phyloP scores from a whole-genome alignment of 2,113 vertebrate species.

The Gulo gulo region DNA sequence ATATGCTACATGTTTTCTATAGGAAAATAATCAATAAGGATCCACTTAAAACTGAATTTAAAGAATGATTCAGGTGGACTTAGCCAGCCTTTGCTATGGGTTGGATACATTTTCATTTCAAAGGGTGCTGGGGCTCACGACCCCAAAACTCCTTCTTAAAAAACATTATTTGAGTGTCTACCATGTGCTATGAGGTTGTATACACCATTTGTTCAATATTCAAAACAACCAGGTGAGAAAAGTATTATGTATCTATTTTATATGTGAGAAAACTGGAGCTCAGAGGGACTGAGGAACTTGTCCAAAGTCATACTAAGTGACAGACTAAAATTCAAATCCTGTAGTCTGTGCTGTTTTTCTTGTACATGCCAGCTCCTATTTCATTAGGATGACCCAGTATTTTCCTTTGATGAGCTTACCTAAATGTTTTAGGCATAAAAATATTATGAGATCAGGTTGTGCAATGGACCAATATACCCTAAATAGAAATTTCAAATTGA shows the following conservation, averaged over 20 bases:
- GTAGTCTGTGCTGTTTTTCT: background rate
- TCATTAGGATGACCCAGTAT: background rate
- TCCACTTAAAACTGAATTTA: background rate
- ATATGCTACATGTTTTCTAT: background rate
- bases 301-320: background rate
- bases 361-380: background rate
- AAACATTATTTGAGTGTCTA: background rate
- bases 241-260: background rate
- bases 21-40: background rate
- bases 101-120: background rate
- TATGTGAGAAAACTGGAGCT: background rate
- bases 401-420: background rate
- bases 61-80: background rate
- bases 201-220: background rate
- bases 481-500: background rate
- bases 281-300: background rate
- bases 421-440: background rate
- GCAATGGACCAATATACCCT: background rate
- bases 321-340: conserved; percentile 4
- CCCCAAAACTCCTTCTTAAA: background rate
- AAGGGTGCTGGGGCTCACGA: background rate
- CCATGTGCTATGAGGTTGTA: background rate
- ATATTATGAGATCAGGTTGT: background rate
- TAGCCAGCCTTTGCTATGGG: background rate
- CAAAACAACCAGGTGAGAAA: background rate